A percentile compares a stretch with the other conserved stretches of the same genome.
Evolutionary conservation across 2,797 vertebrate genomes (phyloP).

Genomic region (Epinephelus malabaricus): DNA sequence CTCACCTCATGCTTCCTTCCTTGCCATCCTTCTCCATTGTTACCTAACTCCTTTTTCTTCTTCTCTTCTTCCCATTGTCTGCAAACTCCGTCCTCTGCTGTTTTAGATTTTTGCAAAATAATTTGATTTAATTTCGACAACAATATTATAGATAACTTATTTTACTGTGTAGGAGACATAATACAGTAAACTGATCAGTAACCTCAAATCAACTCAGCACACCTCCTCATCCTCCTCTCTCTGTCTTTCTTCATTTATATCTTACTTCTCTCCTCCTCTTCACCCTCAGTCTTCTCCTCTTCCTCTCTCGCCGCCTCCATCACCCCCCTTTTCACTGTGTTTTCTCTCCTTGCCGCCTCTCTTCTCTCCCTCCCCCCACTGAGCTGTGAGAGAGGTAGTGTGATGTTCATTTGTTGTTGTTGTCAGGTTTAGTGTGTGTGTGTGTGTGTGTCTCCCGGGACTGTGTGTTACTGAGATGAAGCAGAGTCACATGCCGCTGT

Average conservation of each 20-base stretch:
- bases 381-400: slow-evolving; percentile 38
- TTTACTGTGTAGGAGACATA: neutral
- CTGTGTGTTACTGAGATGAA: slow-evolving; percentile 76
- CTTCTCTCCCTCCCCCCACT: neutral
- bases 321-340: neutral
- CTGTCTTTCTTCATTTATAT: neutral
- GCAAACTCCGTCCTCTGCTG: neutral
- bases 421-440: slow-evolving; percentile 29
- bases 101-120: neutral
- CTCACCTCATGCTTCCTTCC: neutral
- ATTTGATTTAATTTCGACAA: neutral
- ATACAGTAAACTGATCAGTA: neutral
- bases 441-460: neutral
- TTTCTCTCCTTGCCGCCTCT: neutral
- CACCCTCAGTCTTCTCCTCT: neutral
- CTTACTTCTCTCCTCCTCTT: neutral
- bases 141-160: neutral
- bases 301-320: neutral
- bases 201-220: neutral
- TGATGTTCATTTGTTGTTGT: slow-evolving; percentile 53
- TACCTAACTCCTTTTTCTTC: no score
- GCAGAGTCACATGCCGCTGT: slow-evolving; percentile 80
- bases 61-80: no score
- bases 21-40: neutral
- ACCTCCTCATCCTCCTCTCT: neutral